phyloP scores from a whole-genome alignment of 2,113 vertebrate genomes.

The Artemisiospiza belli region DNA sequence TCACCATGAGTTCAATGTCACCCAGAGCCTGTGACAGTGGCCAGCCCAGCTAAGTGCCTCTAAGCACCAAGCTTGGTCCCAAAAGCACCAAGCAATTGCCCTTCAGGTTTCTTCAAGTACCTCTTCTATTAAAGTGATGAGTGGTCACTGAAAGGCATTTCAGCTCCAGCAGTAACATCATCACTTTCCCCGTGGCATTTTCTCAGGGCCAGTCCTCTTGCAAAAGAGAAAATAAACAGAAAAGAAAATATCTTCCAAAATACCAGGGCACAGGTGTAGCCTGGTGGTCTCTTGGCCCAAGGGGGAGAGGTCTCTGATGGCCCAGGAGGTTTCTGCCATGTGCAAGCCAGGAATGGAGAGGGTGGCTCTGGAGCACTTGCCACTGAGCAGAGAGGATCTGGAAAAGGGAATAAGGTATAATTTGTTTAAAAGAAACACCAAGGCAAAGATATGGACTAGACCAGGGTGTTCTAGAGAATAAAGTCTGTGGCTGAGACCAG shows the following conservation, averaged over 20 bases:
- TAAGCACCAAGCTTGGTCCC: background rate
- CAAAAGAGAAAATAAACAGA: background rate
- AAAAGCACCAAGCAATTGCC: background rate
- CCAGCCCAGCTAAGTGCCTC: background rate
- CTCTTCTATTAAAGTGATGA: background rate
- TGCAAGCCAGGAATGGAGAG: background rate
- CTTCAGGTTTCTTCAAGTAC: background rate
- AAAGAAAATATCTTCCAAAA: background rate
- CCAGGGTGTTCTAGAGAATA: background rate
- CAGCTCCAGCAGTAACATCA: background rate
- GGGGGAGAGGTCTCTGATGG: background rate
- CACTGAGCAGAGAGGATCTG: background rate
- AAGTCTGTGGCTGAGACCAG: background rate
- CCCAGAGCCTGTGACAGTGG: background rate
- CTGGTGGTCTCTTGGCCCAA: background rate
- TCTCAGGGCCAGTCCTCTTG: background rate
- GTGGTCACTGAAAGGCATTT: background rate
- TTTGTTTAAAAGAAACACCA: background rate
- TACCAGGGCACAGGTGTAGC: background rate
- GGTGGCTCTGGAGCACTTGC: background rate
- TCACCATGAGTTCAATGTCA: background rate
- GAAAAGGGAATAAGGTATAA: background rate
- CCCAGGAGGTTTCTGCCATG: rapidly evolving
- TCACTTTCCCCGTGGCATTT: background rate
- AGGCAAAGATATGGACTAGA: background rate